Percentiles rank a stretch among this genome's conserved stretches.
phyloP scores from a whole-genome alignment of 2,797 vertebrate species.

The Corythornis leucogaster region DNA sequence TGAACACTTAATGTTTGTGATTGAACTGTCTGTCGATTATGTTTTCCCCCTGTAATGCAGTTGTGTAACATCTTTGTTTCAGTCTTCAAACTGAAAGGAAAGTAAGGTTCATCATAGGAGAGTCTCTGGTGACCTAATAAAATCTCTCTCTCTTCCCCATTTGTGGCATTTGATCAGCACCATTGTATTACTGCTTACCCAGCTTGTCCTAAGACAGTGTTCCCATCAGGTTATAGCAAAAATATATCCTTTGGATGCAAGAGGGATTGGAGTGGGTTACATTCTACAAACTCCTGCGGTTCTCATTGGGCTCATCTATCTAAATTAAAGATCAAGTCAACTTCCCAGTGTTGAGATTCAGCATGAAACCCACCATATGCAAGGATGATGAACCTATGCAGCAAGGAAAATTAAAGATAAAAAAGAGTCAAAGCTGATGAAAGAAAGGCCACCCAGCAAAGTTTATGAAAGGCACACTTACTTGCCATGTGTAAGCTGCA shows the following conservation, averaged over 20 bases:
- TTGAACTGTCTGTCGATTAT: not conserved
- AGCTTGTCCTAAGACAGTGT: not conserved
- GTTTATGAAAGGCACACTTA: not conserved
- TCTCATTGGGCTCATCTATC: not conserved
- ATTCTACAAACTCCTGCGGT: not conserved
- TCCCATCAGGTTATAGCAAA: slow-evolving; percentile 8
- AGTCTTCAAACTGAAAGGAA: not conserved
- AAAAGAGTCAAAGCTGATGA: not conserved
- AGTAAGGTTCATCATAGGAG: not conserved
- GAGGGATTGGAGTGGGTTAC: not conserved
- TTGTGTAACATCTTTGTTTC: not conserved
- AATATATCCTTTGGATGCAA: not conserved
- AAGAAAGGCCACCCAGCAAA: not conserved
- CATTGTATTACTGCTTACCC: not conserved
- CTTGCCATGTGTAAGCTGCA: not conserved
- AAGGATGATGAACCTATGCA: slow-evolving; percentile 31
- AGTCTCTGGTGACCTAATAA: not conserved
- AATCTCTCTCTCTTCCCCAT: not conserved
- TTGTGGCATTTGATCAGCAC: not conserved
- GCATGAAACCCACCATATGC: slow-evolving; percentile 43
- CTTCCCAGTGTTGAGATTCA: slow-evolving; percentile 28
- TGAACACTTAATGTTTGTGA: not conserved
- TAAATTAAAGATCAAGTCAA: slow-evolving; percentile 46
- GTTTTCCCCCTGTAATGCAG: not conserved
- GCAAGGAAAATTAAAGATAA: slow-evolving; percentile 34